Evolutionary conservation across 2,797 vertebrate genomes (phyloP), one percentile per base, ranked within the genome.

Genomic region (Pipistrellus pygmaeus): DNA sequence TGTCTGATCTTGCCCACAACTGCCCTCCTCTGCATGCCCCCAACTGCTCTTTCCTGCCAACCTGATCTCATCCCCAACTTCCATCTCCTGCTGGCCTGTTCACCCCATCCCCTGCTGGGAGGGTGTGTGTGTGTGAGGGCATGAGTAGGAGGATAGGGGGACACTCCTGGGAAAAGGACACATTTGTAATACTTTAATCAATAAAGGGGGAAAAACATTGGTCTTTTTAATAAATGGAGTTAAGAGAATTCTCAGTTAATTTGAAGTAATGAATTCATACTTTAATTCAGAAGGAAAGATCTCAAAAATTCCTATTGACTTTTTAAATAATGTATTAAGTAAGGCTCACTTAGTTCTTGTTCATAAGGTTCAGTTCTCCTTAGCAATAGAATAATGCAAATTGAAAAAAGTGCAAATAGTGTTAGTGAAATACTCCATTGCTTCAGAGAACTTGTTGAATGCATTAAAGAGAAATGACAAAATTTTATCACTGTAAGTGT

Each of bases 361-460:
- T 86, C 62, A 76, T 78, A n/a, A 27, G 48, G 12, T 91, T 73
- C 69, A 78, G 17, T 27, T 64, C 71, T 90, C 30, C 2, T 91
- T 89, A 95, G 77, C 60, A 92, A 92, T 41, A 76, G 8, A 80
- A 72, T 89, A 91, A 86, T 83, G 66, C 41, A 92, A 90, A 81
- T 46, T 87, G 66, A 84, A 80, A 73, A 51, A 76, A 51, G 7
- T 76, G 30, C n/a, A 77, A 93, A 88, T 1, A 66, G 23, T 84
- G 10, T 62, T 87, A 53, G 3, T 44, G 30, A 81, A 75, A 32
- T 23, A 25, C 13, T 51, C 44, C 30, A 53, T 23, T 27, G 25
- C 76, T 87, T 41, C 8, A 11, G 57, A 60, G 21, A 91, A 80
- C 32, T 66, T 83, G 20, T 75, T 93, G 88, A 86, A 66, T 86